These are phyloP conservation scores for Oceanodroma leucorhoa DNA, from an alignment of 2,797 vertebrate species.

Conservation along the genomic window DNA sequence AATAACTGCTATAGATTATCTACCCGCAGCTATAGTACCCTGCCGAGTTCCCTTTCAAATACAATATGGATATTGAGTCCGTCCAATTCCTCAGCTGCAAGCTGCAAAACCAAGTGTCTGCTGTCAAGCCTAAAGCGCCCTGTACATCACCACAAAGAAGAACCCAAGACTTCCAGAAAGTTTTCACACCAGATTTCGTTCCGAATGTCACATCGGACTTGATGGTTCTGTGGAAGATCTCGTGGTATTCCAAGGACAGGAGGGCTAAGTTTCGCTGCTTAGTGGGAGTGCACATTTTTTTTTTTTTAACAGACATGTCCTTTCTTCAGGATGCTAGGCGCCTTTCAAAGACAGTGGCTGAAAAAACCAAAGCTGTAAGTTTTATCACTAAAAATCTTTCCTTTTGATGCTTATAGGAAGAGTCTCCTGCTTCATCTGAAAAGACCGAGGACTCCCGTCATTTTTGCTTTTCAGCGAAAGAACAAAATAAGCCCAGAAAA, in stretches of 20 bases:
- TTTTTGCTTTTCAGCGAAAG: not conserved
- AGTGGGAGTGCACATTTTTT: not conserved
- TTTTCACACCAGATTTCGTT: not conserved
- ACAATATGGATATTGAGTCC: accelerated
- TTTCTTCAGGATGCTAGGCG: not conserved
- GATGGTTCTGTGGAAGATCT: accelerated
- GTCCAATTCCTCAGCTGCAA: not conserved
- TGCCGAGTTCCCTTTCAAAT: not conserved
- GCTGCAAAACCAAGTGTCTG: accelerated
- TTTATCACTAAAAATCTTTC: not conserved
- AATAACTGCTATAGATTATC: not conserved
- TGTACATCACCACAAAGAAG: not conserved
- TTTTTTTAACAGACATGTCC: not conserved
- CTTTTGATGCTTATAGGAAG: not conserved
- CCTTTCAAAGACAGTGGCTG: not conserved
- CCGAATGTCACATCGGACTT: not conserved
- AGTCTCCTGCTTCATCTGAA: not conserved
- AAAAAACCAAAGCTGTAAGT: not conserved
- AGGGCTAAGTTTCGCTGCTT: not conserved
- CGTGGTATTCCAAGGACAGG: accelerated
- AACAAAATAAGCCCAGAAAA: not conserved
- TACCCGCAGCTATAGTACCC: not conserved
- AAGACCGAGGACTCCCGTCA: not conserved
- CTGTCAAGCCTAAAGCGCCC: not conserved
- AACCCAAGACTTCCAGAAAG: not conserved